phyloP scores from a whole-genome alignment of 2,888 invertebrate species.

The Ecliptopera silaceata region DNA sequence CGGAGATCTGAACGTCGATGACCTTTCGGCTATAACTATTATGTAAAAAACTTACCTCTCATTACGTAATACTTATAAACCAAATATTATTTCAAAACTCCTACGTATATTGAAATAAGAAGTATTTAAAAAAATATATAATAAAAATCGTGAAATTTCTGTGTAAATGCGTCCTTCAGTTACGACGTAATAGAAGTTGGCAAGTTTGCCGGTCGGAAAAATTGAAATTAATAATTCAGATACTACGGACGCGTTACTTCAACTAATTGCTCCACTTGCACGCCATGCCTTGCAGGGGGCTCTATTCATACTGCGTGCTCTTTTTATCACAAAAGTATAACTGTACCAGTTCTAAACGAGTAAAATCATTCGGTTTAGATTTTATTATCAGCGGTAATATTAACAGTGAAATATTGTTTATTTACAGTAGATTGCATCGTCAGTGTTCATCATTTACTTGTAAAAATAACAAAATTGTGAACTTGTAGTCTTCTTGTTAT shows the following conservation, averaged over 20 bases:
- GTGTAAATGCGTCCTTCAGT: slow-evolving; percentile 33
- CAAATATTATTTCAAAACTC: too few species aligned
- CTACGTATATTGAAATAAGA: background rate
- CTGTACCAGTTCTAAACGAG: background rate
- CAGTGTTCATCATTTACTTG: too few species aligned
- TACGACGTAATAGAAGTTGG: slow-evolving; percentile 44
- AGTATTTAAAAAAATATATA: background rate
- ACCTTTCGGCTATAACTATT: too few species aligned
- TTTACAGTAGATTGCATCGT: too few species aligned
- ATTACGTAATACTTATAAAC: too few species aligned
- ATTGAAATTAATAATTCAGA: slow-evolving; percentile 61
- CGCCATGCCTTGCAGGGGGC: background rate
- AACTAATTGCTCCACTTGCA: slow-evolving; percentile 30
- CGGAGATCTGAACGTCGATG: too few species aligned
- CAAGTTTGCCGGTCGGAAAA: slow-evolving; percentile 50
- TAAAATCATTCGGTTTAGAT: too few species aligned
- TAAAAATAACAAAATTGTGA: too few species aligned
- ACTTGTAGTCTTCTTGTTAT: too few species aligned
- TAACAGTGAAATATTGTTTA: too few species aligned
- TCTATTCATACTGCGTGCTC: background rate
- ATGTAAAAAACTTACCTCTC: too few species aligned
- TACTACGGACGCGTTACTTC: slow-evolving; percentile 34
- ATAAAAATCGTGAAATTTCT: background rate
- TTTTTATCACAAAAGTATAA: background rate
- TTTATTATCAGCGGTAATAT: too few species aligned